Evolutionary conservation across 2,797 vertebrate species (phyloP).

Genomic region (Botia almorhae): DNA sequence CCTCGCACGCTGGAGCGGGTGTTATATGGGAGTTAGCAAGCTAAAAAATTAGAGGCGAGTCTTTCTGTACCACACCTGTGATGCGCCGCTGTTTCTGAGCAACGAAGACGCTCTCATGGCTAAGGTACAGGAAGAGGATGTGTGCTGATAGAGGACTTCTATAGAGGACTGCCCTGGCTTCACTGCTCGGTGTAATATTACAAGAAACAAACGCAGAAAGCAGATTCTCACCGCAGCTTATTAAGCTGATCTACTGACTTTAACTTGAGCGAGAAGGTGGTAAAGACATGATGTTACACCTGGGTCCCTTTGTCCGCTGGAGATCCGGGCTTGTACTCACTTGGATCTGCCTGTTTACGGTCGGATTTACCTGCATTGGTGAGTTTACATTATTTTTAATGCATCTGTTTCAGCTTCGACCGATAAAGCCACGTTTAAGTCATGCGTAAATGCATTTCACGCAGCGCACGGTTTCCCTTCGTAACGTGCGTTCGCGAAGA

Average conservation of each 20-base stretch:
- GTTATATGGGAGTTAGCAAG: background rate
- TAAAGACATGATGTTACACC: conserved; percentile 71
- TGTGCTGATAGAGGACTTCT: conserved; percentile 73
- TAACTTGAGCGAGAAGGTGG: conserved; percentile 70
- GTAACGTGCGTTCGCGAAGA: background rate
- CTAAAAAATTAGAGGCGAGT: conserved; percentile 39
- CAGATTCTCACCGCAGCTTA: conserved; percentile 45
- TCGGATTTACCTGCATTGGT: conserved; percentile 77
- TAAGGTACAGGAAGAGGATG: conserved; percentile 68
- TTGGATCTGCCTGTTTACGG: conserved; percentile 69
- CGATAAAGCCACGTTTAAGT: background rate
- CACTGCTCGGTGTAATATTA: conserved; percentile 19
- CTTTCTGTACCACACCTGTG: conserved; percentile 78
- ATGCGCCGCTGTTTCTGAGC: conserved; percentile 79
- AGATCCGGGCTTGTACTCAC: conserved; percentile 70
- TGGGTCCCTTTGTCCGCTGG: conserved; percentile 79
- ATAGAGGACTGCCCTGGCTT: conserved; percentile 21
- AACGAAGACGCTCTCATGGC: conserved; percentile 77
- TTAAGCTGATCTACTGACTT: conserved; percentile 46
- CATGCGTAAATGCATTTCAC: conserved; percentile 19
- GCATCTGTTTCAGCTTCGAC: background rate
- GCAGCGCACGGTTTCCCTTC: background rate
- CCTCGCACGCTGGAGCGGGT: conserved; percentile 22
- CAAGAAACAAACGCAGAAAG: conserved; percentile 13
- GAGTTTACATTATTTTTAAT: conserved; percentile 63